A percentile compares a stretch with the other conserved stretches of the same genome.
Conservation (phyloP, 1,140 invertebrate genomes). For the Oncopeltus fasciatus region DNA sequence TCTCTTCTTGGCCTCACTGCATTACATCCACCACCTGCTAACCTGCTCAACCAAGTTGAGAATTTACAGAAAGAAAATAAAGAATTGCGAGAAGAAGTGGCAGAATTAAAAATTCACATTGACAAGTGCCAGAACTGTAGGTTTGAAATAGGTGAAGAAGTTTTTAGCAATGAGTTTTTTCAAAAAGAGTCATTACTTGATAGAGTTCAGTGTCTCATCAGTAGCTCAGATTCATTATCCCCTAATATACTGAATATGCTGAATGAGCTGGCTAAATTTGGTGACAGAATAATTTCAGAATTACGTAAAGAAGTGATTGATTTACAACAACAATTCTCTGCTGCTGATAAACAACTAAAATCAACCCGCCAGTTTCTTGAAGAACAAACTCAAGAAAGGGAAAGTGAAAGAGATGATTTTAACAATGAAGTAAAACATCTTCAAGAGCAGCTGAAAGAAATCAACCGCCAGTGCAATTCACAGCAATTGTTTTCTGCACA, state of each 20-base stretch:
- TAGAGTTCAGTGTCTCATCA: no score
- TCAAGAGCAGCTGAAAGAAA: slow-evolving; percentile 44
- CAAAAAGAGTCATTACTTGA: no score
- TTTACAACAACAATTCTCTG: slow-evolving; percentile 53
- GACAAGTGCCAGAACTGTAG: not conserved
- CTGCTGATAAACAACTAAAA: slow-evolving; percentile 61
- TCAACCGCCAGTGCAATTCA: no score
- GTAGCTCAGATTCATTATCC: no score
- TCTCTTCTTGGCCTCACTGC: slow-evolving; percentile 45
- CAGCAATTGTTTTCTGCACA: not conserved
- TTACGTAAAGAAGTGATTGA: slow-evolving; percentile 50
- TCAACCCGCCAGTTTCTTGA: slow-evolving; percentile 59
- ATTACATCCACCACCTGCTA: slow-evolving; percentile 9
- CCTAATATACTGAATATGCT: slow-evolving; percentile 38
- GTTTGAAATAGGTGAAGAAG: no score
- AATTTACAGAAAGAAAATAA: slow-evolving; percentile 7
- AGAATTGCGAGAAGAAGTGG: not conserved
- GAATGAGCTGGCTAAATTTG: slow-evolving; percentile 43
- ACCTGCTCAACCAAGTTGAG: not conserved
- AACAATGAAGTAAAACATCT: slow-evolving; percentile 42
- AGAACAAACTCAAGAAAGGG: slow-evolving; percentile 61
- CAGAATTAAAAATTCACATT: not conserved
- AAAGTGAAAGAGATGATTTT: slow-evolving; percentile 62
- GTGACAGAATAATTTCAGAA: slow-evolving; percentile 45
- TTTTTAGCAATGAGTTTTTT: no score